Conservation (phyloP, 2,888 invertebrate genomes). For the Podabrus alpinus region DNA sequence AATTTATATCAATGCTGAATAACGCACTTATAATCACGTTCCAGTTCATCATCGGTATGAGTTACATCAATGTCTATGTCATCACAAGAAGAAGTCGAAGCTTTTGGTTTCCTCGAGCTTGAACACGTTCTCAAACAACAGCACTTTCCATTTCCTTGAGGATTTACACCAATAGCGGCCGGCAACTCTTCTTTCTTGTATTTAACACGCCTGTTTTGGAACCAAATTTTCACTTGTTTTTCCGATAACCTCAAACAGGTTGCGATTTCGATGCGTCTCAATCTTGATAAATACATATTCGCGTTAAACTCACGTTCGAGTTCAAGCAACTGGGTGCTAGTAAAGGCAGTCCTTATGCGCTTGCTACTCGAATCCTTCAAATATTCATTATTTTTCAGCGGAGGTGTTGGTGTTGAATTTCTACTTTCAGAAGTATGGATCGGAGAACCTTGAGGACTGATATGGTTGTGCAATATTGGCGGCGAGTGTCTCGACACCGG, state of each 20-base stretch:
- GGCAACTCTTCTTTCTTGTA: constrained; percentile 87
- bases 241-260: constrained; percentile 85
- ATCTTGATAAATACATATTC: constrained; percentile 88
- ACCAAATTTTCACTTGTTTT: constrained; percentile 96
- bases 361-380: constrained; percentile 72
- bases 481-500: constrained; percentile 6
- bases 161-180: constrained; percentile 28
- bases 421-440: constrained; percentile 52
- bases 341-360: constrained; percentile 91
- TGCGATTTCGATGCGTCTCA: constrained; percentile 91
- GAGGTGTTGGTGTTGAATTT: constrained; percentile 62
- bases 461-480: constrained; percentile 6
- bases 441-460: constrained; percentile 34
- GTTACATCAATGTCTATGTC: constrained; percentile 53
- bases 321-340: constrained; percentile 84
- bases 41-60: constrained; percentile 44
- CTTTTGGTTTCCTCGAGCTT: constrained; percentile 40
- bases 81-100: constrained; percentile 46
- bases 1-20: neutral
- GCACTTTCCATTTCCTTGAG: constrained; percentile 50
- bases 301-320: constrained; percentile 86
- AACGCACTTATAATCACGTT: constrained; percentile 4
- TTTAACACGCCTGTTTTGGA: constrained; percentile 91
- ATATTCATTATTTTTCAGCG: constrained; percentile 54
- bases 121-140: constrained; percentile 59